Percentiles rank a stretch among this genome's conserved stretches.
phyloP scores from a whole-genome alignment of 2,113 vertebrate genomes.

The Corythaixoides concolor region DNA sequence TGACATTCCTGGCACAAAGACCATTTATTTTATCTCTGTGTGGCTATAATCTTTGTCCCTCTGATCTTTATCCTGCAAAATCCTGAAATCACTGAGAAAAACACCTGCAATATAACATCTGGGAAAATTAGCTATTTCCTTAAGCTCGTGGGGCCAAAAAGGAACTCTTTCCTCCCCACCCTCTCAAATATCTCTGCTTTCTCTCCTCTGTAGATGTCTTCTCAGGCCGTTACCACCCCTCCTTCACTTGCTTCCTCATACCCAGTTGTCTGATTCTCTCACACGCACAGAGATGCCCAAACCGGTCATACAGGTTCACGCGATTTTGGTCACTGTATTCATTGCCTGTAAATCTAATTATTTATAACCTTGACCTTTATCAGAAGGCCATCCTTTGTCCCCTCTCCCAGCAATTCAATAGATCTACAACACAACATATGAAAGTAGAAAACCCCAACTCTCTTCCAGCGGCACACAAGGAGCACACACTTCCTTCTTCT shows the following conservation, averaged over 20 bases:
- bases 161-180: neutral
- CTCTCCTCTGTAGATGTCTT: neutral
- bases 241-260: slow-evolving; percentile 32
- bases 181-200: neutral
- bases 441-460: neutral
- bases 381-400: neutral
- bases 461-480: neutral
- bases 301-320: slow-evolving; percentile 41
- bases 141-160: neutral
- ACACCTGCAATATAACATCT: accelerated
- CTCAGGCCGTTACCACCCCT: neutral
- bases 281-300: neutral
- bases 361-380: neutral
- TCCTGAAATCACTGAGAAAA: neutral
- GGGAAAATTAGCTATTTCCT: neutral
- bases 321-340: neutral
- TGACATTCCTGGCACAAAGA: neutral
- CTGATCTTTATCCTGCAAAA: neutral
- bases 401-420: neutral
- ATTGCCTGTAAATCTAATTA: neutral
- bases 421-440: neutral
- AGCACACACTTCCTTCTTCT: neutral
- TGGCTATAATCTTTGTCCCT: neutral
- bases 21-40: neutral
- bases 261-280: neutral